Conservation (phyloP, 2,888 invertebrate species). For the Xestobium rufovillosum region DNA sequence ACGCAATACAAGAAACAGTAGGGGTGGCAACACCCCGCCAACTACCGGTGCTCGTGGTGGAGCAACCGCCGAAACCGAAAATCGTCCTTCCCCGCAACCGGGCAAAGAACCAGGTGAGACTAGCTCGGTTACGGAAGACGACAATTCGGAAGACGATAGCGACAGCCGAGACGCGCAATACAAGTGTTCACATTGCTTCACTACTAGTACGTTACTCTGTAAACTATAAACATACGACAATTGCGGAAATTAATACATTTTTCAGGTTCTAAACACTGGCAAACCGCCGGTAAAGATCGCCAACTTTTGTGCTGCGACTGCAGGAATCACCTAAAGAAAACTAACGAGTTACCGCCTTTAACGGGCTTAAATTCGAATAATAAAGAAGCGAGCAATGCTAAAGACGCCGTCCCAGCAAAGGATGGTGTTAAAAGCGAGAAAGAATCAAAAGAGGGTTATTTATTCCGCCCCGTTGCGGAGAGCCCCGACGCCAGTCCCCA, state of each 20-base stretch:
- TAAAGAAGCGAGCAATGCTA: neutral
- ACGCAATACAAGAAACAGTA: slow-evolving; percentile 78
- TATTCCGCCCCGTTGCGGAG: slow-evolving; percentile 38
- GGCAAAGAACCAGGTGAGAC: slow-evolving; percentile 61
- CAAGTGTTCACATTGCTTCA: slow-evolving; percentile 67
- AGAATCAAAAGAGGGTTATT: slow-evolving; percentile 25
- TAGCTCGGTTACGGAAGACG: slow-evolving; percentile 75
- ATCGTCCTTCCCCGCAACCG: slow-evolving; percentile 57
- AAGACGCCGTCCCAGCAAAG: slow-evolving; percentile 8
- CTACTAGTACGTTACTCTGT: slow-evolving; percentile 51
- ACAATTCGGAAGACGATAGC: slow-evolving; percentile 92
- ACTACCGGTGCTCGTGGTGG: slow-evolving; percentile 37
- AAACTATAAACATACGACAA: neutral
- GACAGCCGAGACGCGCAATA: slow-evolving; percentile 81
- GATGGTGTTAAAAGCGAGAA: too few relatives aligned
- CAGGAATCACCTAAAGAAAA: slow-evolving; percentile 66
- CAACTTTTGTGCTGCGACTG: slow-evolving; percentile 67
- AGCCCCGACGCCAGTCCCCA: slow-evolving; percentile 78
- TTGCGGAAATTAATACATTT: slow-evolving; percentile 8
- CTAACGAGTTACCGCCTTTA: slow-evolving; percentile 61
- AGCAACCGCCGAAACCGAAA: slow-evolving; percentile 41
- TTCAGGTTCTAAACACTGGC: slow-evolving; percentile 62
- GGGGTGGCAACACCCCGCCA: slow-evolving; percentile 56
- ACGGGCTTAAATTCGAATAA: slow-evolving; percentile 31
- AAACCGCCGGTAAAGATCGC: slow-evolving; percentile 65